Evolutionary conservation across 2,888 invertebrate genomes (phyloP), one percentile per base, ranked within the genome.

Genomic region (Phrixothrix hirtus): DNA sequence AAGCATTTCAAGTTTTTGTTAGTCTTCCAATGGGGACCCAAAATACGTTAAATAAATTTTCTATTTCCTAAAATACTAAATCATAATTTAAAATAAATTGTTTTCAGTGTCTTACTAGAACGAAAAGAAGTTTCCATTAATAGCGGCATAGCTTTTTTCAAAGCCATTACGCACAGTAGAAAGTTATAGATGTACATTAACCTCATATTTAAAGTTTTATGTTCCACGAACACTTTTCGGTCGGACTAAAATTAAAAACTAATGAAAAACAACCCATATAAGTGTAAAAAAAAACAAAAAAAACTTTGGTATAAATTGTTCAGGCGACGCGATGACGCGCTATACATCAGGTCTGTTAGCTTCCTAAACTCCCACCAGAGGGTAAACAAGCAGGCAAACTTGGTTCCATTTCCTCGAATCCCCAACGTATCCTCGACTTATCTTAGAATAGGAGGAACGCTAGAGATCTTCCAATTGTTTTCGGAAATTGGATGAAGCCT

Each of bases 401-500:
- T 63, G 55, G 60, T 63, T 65, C 64, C 67, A 67, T 69, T 68
- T 67, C 64, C 67, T 62, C 49, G 62, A 62, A 58, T 59, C 58
- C 62, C 59, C 49, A 60, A 60, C 61, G 60, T 61, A 58, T 57
- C 57, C 57, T 44, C 47, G 57, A 57, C 51, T 55, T 57, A 59
- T 58, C 59, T 50, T 41, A n/a, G n/a, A n/a, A n/a, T n/a, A n/a
- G n/a, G n/a, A 53, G 47, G 47, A 53, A 43, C 46, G 46, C 47
- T 42, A 53, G 47, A 47, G 58, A 41, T 57, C 56, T 58, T 65
- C 60, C 68, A 72, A 75, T 73, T 75, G 75, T 76, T 77, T 78
- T 76, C 75, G 74, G 75, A 77, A 78, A 79, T 78, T 78, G 77
- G 72, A 76, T 72, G 70, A 68, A 68, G 70, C 66, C 67, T 73